Base-by-base conservation (phyloP, 2,797 vertebrate species). In the Sciaenops ocellatus region DNA sequence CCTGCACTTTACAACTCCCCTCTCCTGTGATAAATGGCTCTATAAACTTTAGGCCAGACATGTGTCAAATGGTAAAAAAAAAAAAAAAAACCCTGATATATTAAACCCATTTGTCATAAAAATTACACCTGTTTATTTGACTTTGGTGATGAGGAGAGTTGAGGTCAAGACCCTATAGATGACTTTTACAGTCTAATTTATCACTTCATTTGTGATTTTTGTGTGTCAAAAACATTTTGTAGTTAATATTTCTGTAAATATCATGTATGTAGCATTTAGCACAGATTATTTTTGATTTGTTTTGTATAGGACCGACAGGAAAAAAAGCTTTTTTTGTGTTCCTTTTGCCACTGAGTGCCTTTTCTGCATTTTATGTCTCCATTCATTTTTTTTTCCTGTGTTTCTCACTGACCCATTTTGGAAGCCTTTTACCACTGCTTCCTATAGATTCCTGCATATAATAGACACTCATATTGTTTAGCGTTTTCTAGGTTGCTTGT, bases 1-100 rank as follows among this genome's bases (percentile, higher is more conserved):
- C 46, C 48, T 47, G 61, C 69, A 70, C 55, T 86, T 87, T 67
- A 65, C 44, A 51, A 34, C 65, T 51, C 54, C 51, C 66, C 75
- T 64, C 52, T 47, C 61, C 48, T 3, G 5, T 17, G 7, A 66
- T 61, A 30, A 73, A 74, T 13, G 22, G 52, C 20, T 52, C 28
- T 11, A 12, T 71, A 74, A 78, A 51, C 28, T 71, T 77, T 1
- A 47, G 8, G 3, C 28, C 44, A 52, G 4, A 65, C 34, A 41
- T 30, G 38, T 7, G 46, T 70, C 57, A 67, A 44, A 77, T 28
- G 38, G 11, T 54, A 5, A 5, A 13, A 54, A 38, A 24, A 41
- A 24, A 41, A 13, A 54, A 38, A 18, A 48, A n/a, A n/a, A 6
- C 22, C 38, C 47, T 55, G 24, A 56, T 5, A 6, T 10, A 60